Evolutionary conservation across 2,888 invertebrate species (phyloP), one percentile per base, ranked within the genome.

Genomic region (Unio pictorum): DNA sequence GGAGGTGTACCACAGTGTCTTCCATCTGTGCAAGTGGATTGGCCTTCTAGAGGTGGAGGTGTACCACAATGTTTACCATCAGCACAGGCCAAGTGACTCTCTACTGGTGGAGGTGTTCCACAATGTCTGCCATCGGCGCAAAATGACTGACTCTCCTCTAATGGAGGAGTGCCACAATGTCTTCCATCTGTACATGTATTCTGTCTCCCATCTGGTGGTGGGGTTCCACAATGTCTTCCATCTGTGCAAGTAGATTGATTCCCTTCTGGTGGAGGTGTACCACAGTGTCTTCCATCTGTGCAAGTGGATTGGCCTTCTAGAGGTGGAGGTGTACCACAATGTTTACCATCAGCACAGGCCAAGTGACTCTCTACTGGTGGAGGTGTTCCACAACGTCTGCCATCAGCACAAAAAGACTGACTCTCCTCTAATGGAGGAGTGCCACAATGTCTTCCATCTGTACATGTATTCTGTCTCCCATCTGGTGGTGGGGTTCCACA

Each of bases 41-140:
- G 54, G 18, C 45, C 28, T 55, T 54, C 34, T 20, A n/a, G 18
- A 69, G 62, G 60, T 1, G 30, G 57, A n/a, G n/a, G 60, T 28
- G 71, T 74, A 8, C 71, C 75, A 71, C 69, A 71, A 45, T 45
- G 45, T 45, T 45, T 45, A 45, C 45, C 45, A 45, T 45, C 45
- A 45, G 15, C 45, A 45, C 45, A 45, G 2, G 15, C 45, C 45
- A 45, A 45, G 45, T 45, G 45, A 45, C 45, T 45, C 11, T 45
- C 45, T 45, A 45, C 45, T 45, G 67, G 67, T 64, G 67, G 59
- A 45, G 64, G 67, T 28, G 78, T 78, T 0, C 74, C 76, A 75
- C 79, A 78, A 55, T 80, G 80, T 28, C 78, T 73, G 28, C 80
- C 80, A 74, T 79, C 76, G 58, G 60, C 56, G 69, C 73, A 77